Evolutionary conservation across 2,888 invertebrate genomes (phyloP).

Genomic region (Copidosoma aretas): DNA sequence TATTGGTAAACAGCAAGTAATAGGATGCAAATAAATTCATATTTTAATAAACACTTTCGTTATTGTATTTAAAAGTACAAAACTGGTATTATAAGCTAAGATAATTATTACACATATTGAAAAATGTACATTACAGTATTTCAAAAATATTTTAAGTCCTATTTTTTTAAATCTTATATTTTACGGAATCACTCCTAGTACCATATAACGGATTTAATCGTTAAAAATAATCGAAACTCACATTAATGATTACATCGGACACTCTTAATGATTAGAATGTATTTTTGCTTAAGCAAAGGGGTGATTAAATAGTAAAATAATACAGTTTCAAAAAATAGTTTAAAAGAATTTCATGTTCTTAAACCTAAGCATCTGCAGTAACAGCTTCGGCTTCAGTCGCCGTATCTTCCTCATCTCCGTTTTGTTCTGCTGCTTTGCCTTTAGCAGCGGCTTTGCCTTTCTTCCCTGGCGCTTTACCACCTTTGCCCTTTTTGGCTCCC

Average conservation of each 20-base stretch:
- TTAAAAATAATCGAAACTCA: slow-evolving; percentile 33
- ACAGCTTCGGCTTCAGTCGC: slow-evolving; percentile 28
- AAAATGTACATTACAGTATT: slow-evolving; percentile 38
- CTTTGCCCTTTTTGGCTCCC: slow-evolving; percentile 22
- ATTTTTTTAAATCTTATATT: slow-evolving; percentile 24
- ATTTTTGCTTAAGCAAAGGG: slow-evolving; percentile 8
- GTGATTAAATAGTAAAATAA: slow-evolving; percentile 39
- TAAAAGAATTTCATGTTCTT: slow-evolving; percentile 22
- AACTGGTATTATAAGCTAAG: slow-evolving; percentile 36
- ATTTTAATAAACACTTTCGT: slow-evolving; percentile 38
- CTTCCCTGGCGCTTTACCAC: slow-evolving; percentile 32
- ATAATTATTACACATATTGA: slow-evolving; percentile 33
- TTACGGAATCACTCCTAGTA: slow-evolving; percentile 22
- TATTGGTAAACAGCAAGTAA: too few species aligned
- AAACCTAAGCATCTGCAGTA: slow-evolving; percentile 24
- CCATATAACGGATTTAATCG: slow-evolving; percentile 19
- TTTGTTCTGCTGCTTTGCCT: slow-evolving; percentile 22
- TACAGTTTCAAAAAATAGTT: slow-evolving; percentile 28
- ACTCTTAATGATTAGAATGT: slow-evolving; percentile 25
- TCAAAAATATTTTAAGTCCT: slow-evolving; percentile 37
- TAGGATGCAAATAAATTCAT: slow-evolving; percentile 39
- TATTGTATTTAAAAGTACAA: slow-evolving; percentile 40
- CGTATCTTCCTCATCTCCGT: slow-evolving; percentile 33
- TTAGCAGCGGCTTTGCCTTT: slow-evolving; percentile 35
- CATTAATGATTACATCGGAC: slow-evolving; percentile 30